Conservation (phyloP, 2,113 vertebrate species). For the Misgurnus mizolepis region DNA sequence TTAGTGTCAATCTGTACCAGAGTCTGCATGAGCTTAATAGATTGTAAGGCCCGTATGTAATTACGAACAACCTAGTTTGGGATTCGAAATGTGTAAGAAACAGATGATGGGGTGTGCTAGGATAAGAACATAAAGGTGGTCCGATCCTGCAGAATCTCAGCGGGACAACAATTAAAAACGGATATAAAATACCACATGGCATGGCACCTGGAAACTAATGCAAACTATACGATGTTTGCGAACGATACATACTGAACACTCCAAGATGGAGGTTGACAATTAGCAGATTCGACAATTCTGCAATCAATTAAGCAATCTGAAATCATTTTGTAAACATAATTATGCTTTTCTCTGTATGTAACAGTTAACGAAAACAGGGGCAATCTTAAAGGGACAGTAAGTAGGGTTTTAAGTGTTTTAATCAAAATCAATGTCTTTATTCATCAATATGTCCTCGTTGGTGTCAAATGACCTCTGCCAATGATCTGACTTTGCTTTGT, state of each 20-base stretch:
- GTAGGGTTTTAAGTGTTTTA: no score
- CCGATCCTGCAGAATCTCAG: conserved; percentile 53
- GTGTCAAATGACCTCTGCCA: no score
- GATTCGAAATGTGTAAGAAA: conserved; percentile 27
- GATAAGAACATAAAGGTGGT: conserved; percentile 34
- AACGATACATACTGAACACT: neutral
- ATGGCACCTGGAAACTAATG: conserved; percentile 41
- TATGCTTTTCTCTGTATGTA: no score
- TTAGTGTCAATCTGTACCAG: conserved; percentile 19
- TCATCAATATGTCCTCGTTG: no score
- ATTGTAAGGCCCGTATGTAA: conserved; percentile 11
- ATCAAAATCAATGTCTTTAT: no score
- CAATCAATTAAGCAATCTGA: no score
- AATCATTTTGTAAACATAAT: no score
- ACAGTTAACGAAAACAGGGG: no score
- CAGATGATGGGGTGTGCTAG: conserved; percentile 29
- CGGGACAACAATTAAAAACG: conserved; percentile 27
- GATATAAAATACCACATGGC: conserved; percentile 48
- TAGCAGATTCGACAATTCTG: neutral
- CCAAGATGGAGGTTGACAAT: neutral
- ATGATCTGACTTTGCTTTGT: no score
- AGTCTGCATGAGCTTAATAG: conserved; percentile 43
- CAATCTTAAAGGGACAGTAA: no score
- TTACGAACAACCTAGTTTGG: conserved; percentile 15
- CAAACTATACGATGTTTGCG: neutral